Evolutionary conservation across 2,888 invertebrate genomes (phyloP).

Genomic region (Pasiphila rectangulata): DNA sequence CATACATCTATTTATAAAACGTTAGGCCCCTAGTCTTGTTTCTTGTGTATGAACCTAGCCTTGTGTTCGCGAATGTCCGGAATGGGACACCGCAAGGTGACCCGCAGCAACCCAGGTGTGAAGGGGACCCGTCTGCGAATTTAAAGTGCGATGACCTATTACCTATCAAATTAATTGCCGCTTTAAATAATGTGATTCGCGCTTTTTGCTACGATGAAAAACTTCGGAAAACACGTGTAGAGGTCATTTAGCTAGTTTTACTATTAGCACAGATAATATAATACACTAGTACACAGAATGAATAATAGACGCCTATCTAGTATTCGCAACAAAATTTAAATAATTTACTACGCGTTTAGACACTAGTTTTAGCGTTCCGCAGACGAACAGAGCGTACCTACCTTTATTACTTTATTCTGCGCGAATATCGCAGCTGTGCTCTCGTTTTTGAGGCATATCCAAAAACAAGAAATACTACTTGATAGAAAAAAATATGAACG

Average conservation of each 20-base stretch:
- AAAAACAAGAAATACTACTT: too few relatives aligned
- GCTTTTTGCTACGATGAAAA: conserved; percentile 19
- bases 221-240: conserved; percentile 1
- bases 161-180: conserved; percentile 25
- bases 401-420: too few relatives aligned
- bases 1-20: too few relatives aligned
- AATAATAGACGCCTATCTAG: neutral
- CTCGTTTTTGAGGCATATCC: too few relatives aligned
- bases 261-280: neutral
- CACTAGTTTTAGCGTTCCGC: too few relatives aligned
- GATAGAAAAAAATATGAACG: too few relatives aligned
- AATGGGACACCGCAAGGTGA: conserved; percentile 42
- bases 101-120: conserved; percentile 41
- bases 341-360: too few relatives aligned
- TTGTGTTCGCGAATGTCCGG: conserved; percentile 28
- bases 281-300: neutral
- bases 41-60: too few relatives aligned
- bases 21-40: too few relatives aligned
- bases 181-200: conserved; percentile 14
- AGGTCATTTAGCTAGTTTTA: conserved; percentile 12
- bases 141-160: conserved; percentile 39
- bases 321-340: neutral
- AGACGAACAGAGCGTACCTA: too few relatives aligned
- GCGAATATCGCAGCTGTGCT: too few relatives aligned
- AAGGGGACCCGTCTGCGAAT: conserved; percentile 42